Evolutionary conservation across 2,888 invertebrate genomes (phyloP), one percentile per base, ranked within the genome.

Genomic region (Watsonalla binaria): DNA sequence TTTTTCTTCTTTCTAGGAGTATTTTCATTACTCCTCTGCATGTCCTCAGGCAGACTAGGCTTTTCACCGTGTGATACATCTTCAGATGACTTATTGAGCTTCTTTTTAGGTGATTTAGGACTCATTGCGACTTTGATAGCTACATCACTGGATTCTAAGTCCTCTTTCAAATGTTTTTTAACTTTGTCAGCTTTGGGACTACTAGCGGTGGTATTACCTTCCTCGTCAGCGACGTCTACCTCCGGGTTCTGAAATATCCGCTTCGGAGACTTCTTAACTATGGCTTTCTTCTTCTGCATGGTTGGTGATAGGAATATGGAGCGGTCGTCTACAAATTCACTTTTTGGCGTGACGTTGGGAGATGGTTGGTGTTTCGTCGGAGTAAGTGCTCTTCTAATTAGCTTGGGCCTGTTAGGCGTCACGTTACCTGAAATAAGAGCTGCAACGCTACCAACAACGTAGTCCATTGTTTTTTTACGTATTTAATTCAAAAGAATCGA

Each of bases 341-440:
- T 87, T 67, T 87, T 90, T 0, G 90, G 90, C 35, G 90, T 90
- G 45, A 90, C 88, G 59, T 88, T 85, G 0, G 89, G 86, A 0
- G 90, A 90, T 7, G 75, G 73, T 57, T 82, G 85, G 51, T 88
- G 88, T 82, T 90, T 90, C 42, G 78, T 84, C 0, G 91, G 91
- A 49, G 91, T 91, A 55, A 85, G 54, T 0, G 90, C 87, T 63
- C 78, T 82, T 60, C 80, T 82, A 0, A 78, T 51, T 8, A 90
- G 73, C 73, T 86, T 92, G 0, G 90, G 89, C 33, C 93, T 86
- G 62, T 90, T 92, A 6, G 92, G 91, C 2, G 92, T 92, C 45
- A 90, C 90, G 58, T 90, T 87, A 49, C 93, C 93, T 14, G 92
- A 88, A 71, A 93, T 87, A 63, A 93, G 75, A 59, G 92, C 93